Evolutionary conservation across 2,797 vertebrate species (phyloP).

Genomic region (Hippocampus kuda): DNA sequence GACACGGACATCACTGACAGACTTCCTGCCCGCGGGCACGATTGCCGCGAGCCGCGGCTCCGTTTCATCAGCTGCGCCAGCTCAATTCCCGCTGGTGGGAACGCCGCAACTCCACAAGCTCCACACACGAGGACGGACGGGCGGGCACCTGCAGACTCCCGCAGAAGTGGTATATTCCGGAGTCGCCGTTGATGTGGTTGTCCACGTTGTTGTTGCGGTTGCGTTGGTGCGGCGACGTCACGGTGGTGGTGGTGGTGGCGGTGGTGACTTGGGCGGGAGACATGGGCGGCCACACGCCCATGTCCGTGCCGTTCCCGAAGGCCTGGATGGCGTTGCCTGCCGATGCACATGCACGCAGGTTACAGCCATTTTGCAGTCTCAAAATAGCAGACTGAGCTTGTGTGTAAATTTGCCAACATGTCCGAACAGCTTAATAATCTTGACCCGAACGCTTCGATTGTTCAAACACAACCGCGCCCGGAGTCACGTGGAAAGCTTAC

Average conservation of each 20-base stretch:
- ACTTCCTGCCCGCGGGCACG: not conserved
- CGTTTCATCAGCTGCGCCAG: not conserved
- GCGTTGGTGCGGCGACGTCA: constrained; percentile 68
- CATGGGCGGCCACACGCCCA: constrained; percentile 77
- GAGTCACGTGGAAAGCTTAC: too few species aligned
- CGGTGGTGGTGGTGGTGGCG: constrained; percentile 63
- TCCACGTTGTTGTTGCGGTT: constrained; percentile 61
- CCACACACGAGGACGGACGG: not conserved
- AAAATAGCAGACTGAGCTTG: too few species aligned
- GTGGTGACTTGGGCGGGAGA: constrained; percentile 75
- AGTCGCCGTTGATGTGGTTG: constrained; percentile 72
- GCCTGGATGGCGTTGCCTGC: constrained; percentile 84
- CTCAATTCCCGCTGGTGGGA: constrained; percentile 2
- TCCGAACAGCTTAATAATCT: too few species aligned
- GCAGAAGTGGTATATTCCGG: constrained; percentile 75
- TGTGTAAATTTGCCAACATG: too few species aligned
- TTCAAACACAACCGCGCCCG: too few species aligned
- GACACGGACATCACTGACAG: not conserved
- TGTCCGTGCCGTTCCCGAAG: constrained; percentile 89
- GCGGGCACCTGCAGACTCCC: constrained; percentile 80
- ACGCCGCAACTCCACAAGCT: not conserved
- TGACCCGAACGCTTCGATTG: too few species aligned
- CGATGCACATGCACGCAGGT: not conserved
- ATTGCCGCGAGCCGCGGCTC: not conserved
- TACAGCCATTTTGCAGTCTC: too few species aligned